Evolutionary conservation across 2,113 vertebrate genomes (phyloP), one percentile per base, ranked within the genome.

Genomic region (Trematocara unimaculatum): DNA sequence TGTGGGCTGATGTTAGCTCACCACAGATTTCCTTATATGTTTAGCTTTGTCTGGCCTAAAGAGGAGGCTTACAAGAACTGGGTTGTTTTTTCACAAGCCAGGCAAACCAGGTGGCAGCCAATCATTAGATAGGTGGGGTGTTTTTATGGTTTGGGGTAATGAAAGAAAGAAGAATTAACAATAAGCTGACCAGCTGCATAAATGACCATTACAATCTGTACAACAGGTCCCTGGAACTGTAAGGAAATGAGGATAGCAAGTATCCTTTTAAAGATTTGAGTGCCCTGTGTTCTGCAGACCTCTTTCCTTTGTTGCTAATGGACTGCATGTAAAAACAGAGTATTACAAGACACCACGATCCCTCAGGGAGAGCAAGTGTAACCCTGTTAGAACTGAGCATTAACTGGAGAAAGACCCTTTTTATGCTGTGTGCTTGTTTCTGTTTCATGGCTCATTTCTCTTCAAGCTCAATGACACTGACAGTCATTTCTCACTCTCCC

Each of bases 371-470:
- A 79, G 31, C 58, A 89, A 49, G 53, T 2, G 54, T 77, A 42
- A 55, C 72, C 18, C 15, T 35, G 58, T 81, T 33, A 79, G 31
- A 83, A 53, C 20, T 51, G 38, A 67, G 15, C 49, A 8, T 70
- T 79, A 51, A 80, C 81, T 64, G 31, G 70, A 87, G 47, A 90
- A 83, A 62, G 14, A 58, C 38, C 84, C 8, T 35, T 31, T 81
- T 45, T 83, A 42, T 62, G 17, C 82, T 23, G 60, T 85, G 31
- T 56, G 40, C 87, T 84, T 85, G 64, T 83, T 90, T 87, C 40
- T 55, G 31, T 70, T 79, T 88, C 60, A 70, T 26, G 40, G 42
- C 74, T 92, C 87, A 80, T 91, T 89, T 87, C 82, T 81, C 54
- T n/a, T 90, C 88, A 86, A n/a, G 88, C 6, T 77, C 20, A 42